phyloP scores from a whole-genome alignment of 2,797 vertebrate species.

The Sebastes miniatus region DNA sequence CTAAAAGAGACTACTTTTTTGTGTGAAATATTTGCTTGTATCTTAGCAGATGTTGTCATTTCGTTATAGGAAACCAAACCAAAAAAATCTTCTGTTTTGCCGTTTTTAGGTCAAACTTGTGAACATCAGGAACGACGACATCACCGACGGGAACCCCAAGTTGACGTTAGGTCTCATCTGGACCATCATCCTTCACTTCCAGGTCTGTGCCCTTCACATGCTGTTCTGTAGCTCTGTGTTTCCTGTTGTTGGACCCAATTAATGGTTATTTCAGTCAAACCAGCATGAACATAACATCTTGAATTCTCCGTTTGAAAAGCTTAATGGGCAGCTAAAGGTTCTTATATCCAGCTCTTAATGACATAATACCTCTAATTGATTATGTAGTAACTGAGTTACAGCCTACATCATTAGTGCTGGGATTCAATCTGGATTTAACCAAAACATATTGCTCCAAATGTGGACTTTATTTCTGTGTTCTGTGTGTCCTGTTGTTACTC shows the following conservation, averaged over 20 bases:
- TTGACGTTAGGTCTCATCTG: constrained; percentile 97
- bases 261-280: neutral
- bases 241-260: neutral
- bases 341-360: neutral
- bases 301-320: neutral
- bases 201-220: constrained; percentile 80
- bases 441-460: neutral
- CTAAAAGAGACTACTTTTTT: neutral
- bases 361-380: constrained; percentile 10
- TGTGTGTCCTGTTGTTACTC: neutral
- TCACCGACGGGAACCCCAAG: constrained; percentile 98
- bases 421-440: constrained; percentile 16
- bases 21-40: neutral
- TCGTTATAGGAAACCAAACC: neutral
- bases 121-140: constrained; percentile 98
- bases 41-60: neutral
- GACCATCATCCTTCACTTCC: constrained; percentile 99
- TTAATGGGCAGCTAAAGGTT: neutral
- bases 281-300: neutral
- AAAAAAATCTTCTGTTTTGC: neutral
- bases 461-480: neutral
- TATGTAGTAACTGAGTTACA: constrained; percentile 6
- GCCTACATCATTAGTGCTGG: neutral
- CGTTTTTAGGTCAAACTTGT: constrained; percentile 93
- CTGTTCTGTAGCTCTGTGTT: neutral